These are phyloP conservation scores for Muscicapa adusta DNA, from an alignment of 2,113 vertebrate species.

Conservation along the genomic window DNA sequence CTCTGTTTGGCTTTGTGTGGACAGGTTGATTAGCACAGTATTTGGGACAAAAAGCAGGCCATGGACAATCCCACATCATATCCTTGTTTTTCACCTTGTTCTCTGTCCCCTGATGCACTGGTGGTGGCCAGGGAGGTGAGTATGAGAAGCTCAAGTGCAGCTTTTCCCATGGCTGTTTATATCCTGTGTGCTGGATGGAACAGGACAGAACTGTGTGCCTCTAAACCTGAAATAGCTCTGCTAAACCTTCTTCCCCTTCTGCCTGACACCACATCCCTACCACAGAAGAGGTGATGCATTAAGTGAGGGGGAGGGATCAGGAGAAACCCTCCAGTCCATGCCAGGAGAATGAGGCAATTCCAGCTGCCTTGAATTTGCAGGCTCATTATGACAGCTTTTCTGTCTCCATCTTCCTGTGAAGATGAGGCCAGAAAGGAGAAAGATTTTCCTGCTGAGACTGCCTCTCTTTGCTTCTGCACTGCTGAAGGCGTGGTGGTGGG, in stretches of 20 bases:
- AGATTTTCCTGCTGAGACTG: background rate
- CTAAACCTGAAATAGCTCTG: conserved; percentile 44
- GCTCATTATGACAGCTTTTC: background rate
- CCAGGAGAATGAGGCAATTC: conserved; percentile 41
- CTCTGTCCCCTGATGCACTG: background rate
- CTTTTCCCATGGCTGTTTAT: conserved; percentile 10
- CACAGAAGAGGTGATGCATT: conserved; percentile 51
- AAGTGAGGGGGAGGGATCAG: conserved; percentile 13
- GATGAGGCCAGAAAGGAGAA: background rate
- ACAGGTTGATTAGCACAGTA: background rate
- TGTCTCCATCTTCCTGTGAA: background rate
- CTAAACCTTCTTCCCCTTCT: conserved; percentile 33
- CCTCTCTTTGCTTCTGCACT: background rate
- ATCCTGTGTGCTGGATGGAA: background rate
- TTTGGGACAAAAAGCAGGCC: background rate
- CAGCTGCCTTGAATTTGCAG: conserved; percentile 50
- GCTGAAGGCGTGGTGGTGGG: background rate
- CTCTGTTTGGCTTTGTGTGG: background rate
- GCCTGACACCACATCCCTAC: conserved; percentile 50
- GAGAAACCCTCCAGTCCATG: conserved; percentile 4
- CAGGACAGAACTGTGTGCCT: background rate
- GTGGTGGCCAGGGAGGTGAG: background rate
- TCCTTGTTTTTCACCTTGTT: background rate
- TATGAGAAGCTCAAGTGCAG: background rate
- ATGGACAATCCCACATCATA: background rate